These are phyloP conservation scores for Bedellia somnulentella DNA, from an alignment of 2,888 invertebrate genomes.

Conservation along the genomic window DNA sequence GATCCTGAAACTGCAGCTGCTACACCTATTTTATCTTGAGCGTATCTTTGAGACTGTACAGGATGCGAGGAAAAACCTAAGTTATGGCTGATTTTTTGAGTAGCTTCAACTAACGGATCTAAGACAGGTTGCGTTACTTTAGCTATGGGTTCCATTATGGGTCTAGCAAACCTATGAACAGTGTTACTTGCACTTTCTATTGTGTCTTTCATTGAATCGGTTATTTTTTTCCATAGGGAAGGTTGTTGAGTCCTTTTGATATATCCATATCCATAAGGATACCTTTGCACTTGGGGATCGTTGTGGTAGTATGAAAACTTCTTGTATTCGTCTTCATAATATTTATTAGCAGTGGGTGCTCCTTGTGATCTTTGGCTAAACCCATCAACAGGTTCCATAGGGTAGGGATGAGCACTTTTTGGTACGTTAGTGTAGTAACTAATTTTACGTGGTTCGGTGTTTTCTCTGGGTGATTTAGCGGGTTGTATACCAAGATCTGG, in stretches of 20 bases:
- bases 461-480: slow-evolving; percentile 58
- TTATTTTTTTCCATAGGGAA: slow-evolving; percentile 73
- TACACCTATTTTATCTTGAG: slow-evolving; percentile 68
- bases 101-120: slow-evolving; percentile 76
- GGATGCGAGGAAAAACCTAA: slow-evolving; percentile 62
- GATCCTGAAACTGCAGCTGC: slow-evolving; percentile 57
- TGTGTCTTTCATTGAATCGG: slow-evolving; percentile 72
- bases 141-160: slow-evolving; percentile 61
- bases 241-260: slow-evolving; percentile 61
- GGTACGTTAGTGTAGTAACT: slow-evolving; percentile 56
- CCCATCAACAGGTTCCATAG: slow-evolving; percentile 52
- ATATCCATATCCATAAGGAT: slow-evolving; percentile 65
- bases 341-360: slow-evolving; percentile 35
- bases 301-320: slow-evolving; percentile 61
- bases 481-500: slow-evolving; percentile 79
- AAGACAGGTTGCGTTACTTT: slow-evolving; percentile 66
- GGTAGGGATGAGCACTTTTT: slow-evolving; percentile 60
- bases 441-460: slow-evolving; percentile 31
- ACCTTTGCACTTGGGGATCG: slow-evolving; percentile 46
- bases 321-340: slow-evolving; percentile 52
- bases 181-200: slow-evolving; percentile 71
- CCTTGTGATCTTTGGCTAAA: slow-evolving; percentile 44
- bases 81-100: slow-evolving; percentile 78
- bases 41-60: slow-evolving; percentile 43
- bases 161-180: slow-evolving; percentile 66